Conservation (phyloP, 2,888 invertebrate genomes). For the Phalangium opilio region DNA sequence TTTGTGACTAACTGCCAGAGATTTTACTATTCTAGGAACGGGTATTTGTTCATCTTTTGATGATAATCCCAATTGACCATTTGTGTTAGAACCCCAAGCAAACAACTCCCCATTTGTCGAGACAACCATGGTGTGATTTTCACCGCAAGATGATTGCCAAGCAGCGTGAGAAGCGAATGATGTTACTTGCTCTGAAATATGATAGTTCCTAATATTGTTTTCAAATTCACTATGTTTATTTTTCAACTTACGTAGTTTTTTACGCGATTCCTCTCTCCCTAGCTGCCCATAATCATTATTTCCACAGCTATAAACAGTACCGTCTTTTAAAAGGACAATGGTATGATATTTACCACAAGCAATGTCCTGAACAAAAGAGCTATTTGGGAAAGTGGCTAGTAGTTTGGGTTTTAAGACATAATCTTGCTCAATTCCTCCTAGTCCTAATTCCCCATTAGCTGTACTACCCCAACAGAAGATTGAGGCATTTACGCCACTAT, state of each 20-base stretch:
- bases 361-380: conserved; percentile 23
- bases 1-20: conserved; percentile 38
- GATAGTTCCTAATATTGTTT: no score
- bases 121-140: conserved; percentile 65
- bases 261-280: conserved; percentile 44
- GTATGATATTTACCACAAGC: conserved; percentile 73
- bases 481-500: no score
- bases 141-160: conserved; percentile 51
- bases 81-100: conserved; percentile 53
- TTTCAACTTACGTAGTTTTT: conserved; percentile 26
- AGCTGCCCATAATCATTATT: conserved; percentile 84
- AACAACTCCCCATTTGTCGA: conserved; percentile 80
- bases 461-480: conserved; percentile 63
- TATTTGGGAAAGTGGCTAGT: conserved; percentile 25
- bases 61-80: conserved; percentile 30
- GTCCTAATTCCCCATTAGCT: conserved; percentile 56
- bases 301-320: conserved; percentile 77
- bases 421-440: conserved; percentile 60
- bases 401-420: conserved; percentile 38
- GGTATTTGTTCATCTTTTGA: neutral
- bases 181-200: conserved; percentile 44
- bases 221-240: no score
- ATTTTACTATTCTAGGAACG: neutral
- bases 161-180: conserved; percentile 58
- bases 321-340: conserved; percentile 55